A percentile compares a stretch with the other conserved stretches of the same genome.
Evolutionary conservation across 2,113 vertebrate genomes (phyloP).

Genomic region (Columba livia): DNA sequence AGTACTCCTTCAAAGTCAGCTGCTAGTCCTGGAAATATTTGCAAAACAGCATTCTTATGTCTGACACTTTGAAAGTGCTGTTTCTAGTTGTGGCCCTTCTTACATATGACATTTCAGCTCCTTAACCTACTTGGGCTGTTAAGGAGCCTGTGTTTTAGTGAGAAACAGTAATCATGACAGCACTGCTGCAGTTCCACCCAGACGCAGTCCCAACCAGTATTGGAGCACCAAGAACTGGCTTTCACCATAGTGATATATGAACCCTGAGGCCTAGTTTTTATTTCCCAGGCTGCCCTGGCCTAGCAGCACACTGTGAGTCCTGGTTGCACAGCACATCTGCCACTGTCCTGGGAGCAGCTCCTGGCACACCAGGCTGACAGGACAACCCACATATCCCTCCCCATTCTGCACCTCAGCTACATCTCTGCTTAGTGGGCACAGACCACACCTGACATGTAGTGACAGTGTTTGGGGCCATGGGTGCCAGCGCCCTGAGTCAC

Average conservation of each 20-base stretch:
- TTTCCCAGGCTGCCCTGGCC: accelerated
- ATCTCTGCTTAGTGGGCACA: not conserved
- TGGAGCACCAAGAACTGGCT: not conserved
- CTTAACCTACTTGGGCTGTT: not conserved
- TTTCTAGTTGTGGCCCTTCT: not conserved
- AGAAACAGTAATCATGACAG: not conserved
- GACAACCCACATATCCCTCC: not conserved
- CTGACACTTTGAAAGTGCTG: too few relatives aligned
- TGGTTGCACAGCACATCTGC: accelerated
- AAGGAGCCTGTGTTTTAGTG: not conserved
- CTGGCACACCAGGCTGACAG: too few relatives aligned
- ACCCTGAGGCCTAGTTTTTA: accelerated
- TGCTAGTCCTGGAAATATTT: not conserved
- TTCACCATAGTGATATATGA: not conserved
- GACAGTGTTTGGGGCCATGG: accelerated
- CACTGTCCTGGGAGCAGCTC: not conserved
- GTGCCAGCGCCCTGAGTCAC: not conserved
- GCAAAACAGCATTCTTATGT: not conserved
- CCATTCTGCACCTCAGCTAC: accelerated
- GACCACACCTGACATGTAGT: accelerated
- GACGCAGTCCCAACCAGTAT: not conserved
- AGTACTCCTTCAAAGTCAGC: not conserved
- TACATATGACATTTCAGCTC: not conserved
- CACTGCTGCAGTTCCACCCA: not conserved
- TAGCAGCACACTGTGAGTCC: not conserved